Percentiles rank a stretch among this genome's conserved stretches.
phyloP scores from a whole-genome alignment of 1,140 invertebrate species.

The Lucilia cuprina region DNA sequence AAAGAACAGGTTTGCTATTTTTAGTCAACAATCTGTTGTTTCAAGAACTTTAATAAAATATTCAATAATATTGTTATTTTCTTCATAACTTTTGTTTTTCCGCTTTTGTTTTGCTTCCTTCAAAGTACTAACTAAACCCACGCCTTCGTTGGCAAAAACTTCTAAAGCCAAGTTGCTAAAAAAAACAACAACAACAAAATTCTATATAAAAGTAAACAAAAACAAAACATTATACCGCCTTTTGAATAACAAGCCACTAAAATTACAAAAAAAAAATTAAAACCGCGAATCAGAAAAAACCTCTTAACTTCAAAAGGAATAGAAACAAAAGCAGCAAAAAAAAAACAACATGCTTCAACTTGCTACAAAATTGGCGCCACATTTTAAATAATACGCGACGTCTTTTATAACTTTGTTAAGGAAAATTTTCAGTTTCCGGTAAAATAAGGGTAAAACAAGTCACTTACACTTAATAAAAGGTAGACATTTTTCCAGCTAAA shows the following conservation, averaged over 20 bases:
- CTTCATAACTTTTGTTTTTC: not conserved
- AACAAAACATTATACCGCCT: not conserved
- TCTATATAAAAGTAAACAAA: not conserved
- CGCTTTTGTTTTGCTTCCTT: not conserved
- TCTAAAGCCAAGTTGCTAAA: not conserved
- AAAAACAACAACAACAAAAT: not conserved
- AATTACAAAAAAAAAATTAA: not conserved
- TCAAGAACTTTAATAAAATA: not conserved
- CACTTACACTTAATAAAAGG: not conserved
- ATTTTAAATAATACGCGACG: constrained; percentile 11
- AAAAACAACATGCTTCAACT: not conserved
- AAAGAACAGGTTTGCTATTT: too few relatives aligned
- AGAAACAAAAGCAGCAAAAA: not conserved
- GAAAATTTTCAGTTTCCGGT: not conserved
- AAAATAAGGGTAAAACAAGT: not conserved
- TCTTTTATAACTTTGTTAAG: not conserved
- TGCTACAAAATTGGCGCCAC: not conserved
- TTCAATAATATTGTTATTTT: not conserved
- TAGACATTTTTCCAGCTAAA: not conserved
- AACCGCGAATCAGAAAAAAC: not conserved
- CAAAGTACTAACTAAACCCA: not conserved
- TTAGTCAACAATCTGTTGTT: not conserved
- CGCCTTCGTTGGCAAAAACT: not conserved
- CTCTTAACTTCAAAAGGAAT: not conserved
- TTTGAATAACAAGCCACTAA: not conserved